phyloP scores from a whole-genome alignment of 2,888 invertebrate species.

The Cancer borealis region DNA sequence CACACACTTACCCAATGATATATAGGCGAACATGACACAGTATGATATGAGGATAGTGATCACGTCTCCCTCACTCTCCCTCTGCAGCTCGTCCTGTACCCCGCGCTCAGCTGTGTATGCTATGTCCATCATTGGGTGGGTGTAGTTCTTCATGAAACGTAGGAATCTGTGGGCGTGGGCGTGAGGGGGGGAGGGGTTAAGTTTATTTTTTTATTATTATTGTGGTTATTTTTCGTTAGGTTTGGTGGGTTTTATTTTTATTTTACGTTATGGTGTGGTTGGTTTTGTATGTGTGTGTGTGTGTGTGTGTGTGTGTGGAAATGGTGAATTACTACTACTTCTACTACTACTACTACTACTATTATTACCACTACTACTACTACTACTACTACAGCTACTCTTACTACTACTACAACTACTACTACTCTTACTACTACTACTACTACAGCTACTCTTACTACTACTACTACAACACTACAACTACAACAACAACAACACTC shows the following conservation, averaged over 20 bases:
- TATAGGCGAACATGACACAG: slow-evolving; percentile 93
- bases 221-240: neutral
- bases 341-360: no score
- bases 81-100: slow-evolving; percentile 94
- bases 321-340: no score
- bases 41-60: slow-evolving; percentile 93
- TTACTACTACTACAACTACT: no score
- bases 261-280: neutral
- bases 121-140: slow-evolving; percentile 86
- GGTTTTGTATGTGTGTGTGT: no score
- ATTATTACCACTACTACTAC: no score
- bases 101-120: slow-evolving; percentile 95
- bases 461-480: neutral
- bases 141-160: slow-evolving; percentile 85
- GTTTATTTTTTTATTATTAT: neutral
- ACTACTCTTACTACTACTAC: neutral
- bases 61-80: slow-evolving; percentile 91
- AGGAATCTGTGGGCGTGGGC: slow-evolving; percentile 83
- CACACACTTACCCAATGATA: slow-evolving; percentile 83
- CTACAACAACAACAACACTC: slow-evolving; percentile 68
- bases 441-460: no score
- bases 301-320: no score
- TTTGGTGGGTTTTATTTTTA: neutral
- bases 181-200: neutral
- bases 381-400: neutral